Percentiles rank a stretch among this genome's conserved stretches.
phyloP scores from a whole-genome alignment of 2,888 invertebrate genomes.

The Pediacus dermestoides region DNA sequence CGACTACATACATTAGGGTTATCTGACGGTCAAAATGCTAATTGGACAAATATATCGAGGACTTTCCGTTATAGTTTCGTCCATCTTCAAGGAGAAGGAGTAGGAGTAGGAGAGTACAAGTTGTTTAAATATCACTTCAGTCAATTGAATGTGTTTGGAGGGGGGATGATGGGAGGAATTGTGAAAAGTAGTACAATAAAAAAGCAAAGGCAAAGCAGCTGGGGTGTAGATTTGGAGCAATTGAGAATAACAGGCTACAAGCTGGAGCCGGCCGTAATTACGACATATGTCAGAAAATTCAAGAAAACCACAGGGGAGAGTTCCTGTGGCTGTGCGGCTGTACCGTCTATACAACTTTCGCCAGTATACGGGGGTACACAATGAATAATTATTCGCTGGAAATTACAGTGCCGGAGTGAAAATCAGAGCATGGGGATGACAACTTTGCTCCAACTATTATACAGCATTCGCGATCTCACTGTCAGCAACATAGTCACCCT shows the following conservation, averaged over 20 bases:
- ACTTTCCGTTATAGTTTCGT: too few relatives aligned
- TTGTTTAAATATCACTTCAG: too few relatives aligned
- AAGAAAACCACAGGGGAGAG: conserved; percentile 46
- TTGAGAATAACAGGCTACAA: conserved; percentile 24
- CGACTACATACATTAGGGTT: too few relatives aligned
- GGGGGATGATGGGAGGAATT: too few relatives aligned
- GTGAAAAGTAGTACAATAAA: too few relatives aligned
- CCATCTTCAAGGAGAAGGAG: too few relatives aligned
- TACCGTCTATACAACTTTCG: conserved; percentile 28
- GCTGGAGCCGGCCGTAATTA: conserved; percentile 38
- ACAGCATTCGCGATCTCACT: conserved; percentile 20
- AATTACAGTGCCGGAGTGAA: conserved; percentile 38
- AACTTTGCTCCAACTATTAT: too few relatives aligned
- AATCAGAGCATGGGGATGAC: too few relatives aligned
- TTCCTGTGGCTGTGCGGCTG: conserved; percentile 33
- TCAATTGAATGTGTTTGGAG: too few relatives aligned
- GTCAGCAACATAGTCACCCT: conserved; percentile 30
- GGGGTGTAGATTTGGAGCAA: conserved; percentile 37
- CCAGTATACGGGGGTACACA: conserved; percentile 23
- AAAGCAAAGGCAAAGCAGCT: conserved; percentile 35
- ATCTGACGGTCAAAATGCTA: too few relatives aligned
- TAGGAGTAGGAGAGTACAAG: too few relatives aligned
- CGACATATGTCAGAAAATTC: conserved; percentile 47
- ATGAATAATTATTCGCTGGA: conserved; percentile 42
- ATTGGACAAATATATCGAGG: too few relatives aligned